Conservation (phyloP, 2,113 vertebrate genomes). For the Harpagus bidentatus region DNA sequence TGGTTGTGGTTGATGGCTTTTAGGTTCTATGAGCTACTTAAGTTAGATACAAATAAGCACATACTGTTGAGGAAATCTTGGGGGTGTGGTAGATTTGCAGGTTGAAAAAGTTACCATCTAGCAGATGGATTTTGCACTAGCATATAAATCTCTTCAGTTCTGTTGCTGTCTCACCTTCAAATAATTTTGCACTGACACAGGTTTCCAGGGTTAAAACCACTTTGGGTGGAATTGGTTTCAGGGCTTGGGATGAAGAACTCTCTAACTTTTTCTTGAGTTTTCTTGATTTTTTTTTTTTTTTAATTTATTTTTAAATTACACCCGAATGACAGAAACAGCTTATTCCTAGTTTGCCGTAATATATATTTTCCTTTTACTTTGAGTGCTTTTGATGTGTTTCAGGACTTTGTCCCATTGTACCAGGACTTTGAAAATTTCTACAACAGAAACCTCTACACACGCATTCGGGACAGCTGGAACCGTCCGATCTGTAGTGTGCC, state of each 20-base stretch:
- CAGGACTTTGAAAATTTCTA: conserved; percentile 99
- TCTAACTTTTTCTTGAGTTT: neutral
- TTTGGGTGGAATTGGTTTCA: neutral
- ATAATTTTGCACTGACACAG: neutral
- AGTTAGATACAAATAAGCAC: neutral
- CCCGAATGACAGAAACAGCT: neutral
- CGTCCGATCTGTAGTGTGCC: conserved; percentile 91
- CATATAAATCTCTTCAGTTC: neutral
- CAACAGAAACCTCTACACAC: conserved; percentile 95
- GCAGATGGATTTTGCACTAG: neutral
- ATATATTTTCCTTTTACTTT: neutral
- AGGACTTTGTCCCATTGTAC: conserved; percentile 97
- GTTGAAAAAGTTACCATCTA: neutral
- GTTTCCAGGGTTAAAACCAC: neutral
- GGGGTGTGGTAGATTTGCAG: neutral
- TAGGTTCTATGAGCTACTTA: neutral
- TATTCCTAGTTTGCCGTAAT: neutral
- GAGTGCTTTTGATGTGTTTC: conserved; percentile 1
- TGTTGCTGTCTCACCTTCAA: neutral
- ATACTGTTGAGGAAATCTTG: neutral
- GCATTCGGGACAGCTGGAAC: conserved; percentile 97
- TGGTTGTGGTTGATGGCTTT: neutral
- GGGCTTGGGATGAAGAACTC: neutral
- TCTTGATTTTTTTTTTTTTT: neutral
- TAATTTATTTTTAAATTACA: neutral